Percentiles rank a stretch among this genome's conserved stretches.
phyloP scores from a whole-genome alignment of 2,888 invertebrate species.

The Ischnura elegans region DNA sequence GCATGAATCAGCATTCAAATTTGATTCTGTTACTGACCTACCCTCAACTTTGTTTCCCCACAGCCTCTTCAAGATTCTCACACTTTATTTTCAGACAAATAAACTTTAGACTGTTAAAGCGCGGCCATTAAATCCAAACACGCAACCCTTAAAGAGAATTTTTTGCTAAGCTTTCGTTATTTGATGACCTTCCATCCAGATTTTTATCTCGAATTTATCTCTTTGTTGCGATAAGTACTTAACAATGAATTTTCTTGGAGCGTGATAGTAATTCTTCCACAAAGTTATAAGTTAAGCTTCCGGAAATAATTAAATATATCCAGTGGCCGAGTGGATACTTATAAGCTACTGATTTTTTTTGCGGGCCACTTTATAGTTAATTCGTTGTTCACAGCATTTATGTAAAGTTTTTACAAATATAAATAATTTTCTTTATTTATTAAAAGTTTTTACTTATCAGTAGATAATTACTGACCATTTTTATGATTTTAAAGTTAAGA shows the following conservation, averaged over 20 bases:
- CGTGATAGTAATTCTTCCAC: not conserved
- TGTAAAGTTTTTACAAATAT: too few species aligned
- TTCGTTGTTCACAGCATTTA: too few species aligned
- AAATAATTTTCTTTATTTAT: too few species aligned
- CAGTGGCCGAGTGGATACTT: too few species aligned
- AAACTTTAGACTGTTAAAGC: constrained; percentile 40
- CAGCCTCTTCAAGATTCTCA: constrained; percentile 25
- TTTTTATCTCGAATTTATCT: constrained; percentile 35
- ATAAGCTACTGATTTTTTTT: too few species aligned
- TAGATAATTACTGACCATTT: too few species aligned
- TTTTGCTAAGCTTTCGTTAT: constrained; percentile 24
- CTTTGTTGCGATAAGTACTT: constrained; percentile 27
- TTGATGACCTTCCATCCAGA: constrained; percentile 23
- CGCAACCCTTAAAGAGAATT: constrained; percentile 20
- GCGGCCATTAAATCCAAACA: constrained; percentile 28
- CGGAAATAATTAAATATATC: not conserved
- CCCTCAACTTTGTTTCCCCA: constrained; percentile 3
- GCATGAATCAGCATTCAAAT: constrained; percentile 19
- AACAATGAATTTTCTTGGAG: not conserved
- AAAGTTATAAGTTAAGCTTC: not conserved
- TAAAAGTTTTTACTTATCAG: too few species aligned
- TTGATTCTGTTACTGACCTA: constrained; percentile 38
- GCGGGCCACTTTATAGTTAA: too few species aligned
- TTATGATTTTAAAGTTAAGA: too few species aligned
- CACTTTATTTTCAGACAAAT: constrained; percentile 45